These are phyloP conservation scores for Drosophila truncata DNA, from an alignment of 1,140 invertebrate genomes.

Conservation along the genomic window DNA sequence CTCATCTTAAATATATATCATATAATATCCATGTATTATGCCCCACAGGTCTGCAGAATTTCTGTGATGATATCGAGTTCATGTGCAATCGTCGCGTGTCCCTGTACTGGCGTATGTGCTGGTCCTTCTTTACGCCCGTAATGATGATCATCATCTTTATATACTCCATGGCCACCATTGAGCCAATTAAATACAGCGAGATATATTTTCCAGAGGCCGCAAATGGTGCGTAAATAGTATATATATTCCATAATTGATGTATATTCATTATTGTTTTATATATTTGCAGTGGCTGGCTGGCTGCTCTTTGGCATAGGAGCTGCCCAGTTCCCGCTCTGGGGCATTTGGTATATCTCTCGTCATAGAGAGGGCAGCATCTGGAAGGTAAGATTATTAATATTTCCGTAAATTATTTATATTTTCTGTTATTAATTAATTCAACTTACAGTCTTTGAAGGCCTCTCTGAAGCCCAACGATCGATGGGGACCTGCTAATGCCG, in stretches of 20 bases:
- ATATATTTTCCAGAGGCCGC: constrained; percentile 85
- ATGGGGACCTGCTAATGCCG: constrained; percentile 88
- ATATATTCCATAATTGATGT: no score
- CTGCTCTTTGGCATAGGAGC: constrained; percentile 85
- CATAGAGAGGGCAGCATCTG: constrained; percentile 65
- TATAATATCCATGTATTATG: constrained; percentile 7
- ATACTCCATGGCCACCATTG: constrained; percentile 87
- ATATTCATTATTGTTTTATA: not conserved
- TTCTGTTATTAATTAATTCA: not conserved
- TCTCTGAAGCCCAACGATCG: constrained; percentile 86
- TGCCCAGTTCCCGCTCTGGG: constrained; percentile 86
- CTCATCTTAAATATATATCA: not conserved
- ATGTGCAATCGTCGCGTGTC: constrained; percentile 91
- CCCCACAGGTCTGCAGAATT: constrained; percentile 88
- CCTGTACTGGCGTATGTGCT: constrained; percentile 92
- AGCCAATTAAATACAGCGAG: constrained; percentile 86
- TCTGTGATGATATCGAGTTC: constrained; percentile 91
- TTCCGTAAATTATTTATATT: constrained; percentile 34
- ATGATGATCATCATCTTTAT: constrained; percentile 90
- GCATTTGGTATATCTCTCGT: constrained; percentile 64
- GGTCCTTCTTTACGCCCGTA: constrained; percentile 91
- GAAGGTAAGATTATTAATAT: constrained; percentile 58
- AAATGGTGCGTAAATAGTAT: constrained; percentile 62
- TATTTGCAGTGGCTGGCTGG: constrained; percentile 85
- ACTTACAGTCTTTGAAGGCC: constrained; percentile 86